Base-by-base conservation (phyloP, 2,113 vertebrate species). In the Pungitius pungitius region DNA sequence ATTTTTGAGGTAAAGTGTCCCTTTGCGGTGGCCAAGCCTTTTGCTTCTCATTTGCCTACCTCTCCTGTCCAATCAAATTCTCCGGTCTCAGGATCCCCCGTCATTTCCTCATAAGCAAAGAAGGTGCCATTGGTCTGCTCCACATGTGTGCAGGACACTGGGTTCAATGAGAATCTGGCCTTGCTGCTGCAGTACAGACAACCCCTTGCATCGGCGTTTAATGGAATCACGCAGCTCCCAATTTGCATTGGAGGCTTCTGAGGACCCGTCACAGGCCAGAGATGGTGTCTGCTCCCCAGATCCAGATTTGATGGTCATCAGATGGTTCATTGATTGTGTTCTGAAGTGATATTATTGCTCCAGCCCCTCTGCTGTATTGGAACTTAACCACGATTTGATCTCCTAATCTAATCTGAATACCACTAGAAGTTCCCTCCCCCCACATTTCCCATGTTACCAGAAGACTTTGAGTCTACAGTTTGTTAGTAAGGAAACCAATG, bases 191-290 rank as follows among this genome's bases (percentile, higher is more conserved):
- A 37, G 18, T 30, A 40, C 61, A 65, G 69, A 73, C 64, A 60
- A 14, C 13, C 56, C 37, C 90, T 92, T 92, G 89, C 86, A 89
- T 91, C 73, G n/a, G n/a, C n/a, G n/a, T 18, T 58, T 52, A 56
- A 43, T 77, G 68, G 43, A 69, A 77, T 51, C 65, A 75, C 70
- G 37, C 75, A 64, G 61, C 69, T 35, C 30, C 27, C 0, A 7
- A 73, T 92, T 92, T 90, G 85, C 81, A 78, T 89, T 56, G 73
- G 72, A 83, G 85, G 83, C 68, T 73, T 80, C 45, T 24, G 60
- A 47, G 27, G 63, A 14, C 22, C 4, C n/a, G 18, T 72, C 73
- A 78, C 57, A 59, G 65, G 66, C 54, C 77, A 49, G 51, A 24
- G 80, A 59, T 51, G 40, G 65, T 57, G 54, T 42, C 35, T 10